Evolutionary conservation across 2,113 vertebrate genomes (phyloP).

Genomic region (Ciconia stormi): DNA sequence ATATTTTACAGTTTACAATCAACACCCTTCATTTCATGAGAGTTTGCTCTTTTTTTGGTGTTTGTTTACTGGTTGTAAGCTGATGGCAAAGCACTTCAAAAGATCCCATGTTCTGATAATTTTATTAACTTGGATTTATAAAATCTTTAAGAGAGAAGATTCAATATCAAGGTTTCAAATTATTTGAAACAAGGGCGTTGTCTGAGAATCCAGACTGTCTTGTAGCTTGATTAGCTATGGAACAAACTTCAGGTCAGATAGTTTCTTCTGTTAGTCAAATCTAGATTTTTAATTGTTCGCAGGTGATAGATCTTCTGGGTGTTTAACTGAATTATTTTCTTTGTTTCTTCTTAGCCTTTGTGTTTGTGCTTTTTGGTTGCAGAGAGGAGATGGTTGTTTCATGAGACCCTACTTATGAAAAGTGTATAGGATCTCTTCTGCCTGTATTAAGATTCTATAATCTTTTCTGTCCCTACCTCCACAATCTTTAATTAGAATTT

Average conservation of each 20-base stretch:
- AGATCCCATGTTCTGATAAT: background rate
- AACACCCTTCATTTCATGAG: background rate
- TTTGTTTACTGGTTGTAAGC: background rate
- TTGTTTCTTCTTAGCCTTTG: background rate
- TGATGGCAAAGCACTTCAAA: background rate
- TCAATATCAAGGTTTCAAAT: background rate
- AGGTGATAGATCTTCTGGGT: background rate
- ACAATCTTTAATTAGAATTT: background rate
- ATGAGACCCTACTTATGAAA: rapidly evolving
- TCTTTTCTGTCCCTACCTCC: background rate
- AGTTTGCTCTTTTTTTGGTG: background rate
- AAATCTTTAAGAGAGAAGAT: background rate
- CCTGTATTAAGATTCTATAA: background rate
- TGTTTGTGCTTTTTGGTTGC: background rate
- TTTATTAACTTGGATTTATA: background rate
- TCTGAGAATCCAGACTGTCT: background rate
- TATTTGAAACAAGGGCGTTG: background rate
- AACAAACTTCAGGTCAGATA: background rate
- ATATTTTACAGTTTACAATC: background rate
- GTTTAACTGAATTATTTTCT: background rate
- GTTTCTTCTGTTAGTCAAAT: background rate
- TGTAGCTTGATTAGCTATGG: background rate
- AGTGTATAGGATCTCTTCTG: background rate
- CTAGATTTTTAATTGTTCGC: background rate
- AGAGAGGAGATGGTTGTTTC: background rate